A percentile compares a stretch with the other conserved stretches of the same genome.
These are phyloP conservation scores for Meleagris gallopavo DNA, from an alignment of 2,113 vertebrate species.

Conservation along the genomic window DNA sequence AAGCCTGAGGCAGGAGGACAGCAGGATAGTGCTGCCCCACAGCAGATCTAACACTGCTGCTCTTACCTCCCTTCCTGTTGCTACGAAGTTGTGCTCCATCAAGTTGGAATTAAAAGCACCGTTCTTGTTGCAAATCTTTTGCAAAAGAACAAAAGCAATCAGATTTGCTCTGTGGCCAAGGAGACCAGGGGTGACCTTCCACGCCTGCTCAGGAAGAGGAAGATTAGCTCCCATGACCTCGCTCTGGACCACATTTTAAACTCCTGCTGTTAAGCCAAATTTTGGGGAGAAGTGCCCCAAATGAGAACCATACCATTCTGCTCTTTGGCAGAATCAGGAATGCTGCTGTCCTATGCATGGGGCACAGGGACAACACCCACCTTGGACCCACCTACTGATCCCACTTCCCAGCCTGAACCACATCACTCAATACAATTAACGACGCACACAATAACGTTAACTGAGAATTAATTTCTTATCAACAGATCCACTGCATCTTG, in stretches of 20 bases:
- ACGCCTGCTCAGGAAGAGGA: background rate
- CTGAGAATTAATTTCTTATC: constrained; percentile 11
- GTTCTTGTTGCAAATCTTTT: background rate
- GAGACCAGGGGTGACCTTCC: background rate
- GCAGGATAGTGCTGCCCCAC: background rate
- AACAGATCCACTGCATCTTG: background rate
- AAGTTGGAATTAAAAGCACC: background rate
- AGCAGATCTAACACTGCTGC: fast-evolving
- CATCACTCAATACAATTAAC: background rate
- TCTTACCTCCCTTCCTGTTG: background rate
- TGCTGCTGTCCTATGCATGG: background rate
- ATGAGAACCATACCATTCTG: background rate
- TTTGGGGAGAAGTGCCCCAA: background rate
- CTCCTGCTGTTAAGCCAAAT: background rate
- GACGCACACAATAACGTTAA: background rate
- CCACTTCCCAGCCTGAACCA: background rate
- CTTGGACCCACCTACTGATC: background rate
- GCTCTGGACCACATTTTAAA: background rate
- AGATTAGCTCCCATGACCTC: background rate
- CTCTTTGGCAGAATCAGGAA: background rate
- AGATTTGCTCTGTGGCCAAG: background rate
- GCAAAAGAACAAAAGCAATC: background rate
- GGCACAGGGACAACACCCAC: background rate
- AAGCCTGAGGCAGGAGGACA: background rate
- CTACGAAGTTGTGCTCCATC: fast-evolving